Conservation (phyloP, 2,888 invertebrate species). For the Drepana falcataria region DNA sequence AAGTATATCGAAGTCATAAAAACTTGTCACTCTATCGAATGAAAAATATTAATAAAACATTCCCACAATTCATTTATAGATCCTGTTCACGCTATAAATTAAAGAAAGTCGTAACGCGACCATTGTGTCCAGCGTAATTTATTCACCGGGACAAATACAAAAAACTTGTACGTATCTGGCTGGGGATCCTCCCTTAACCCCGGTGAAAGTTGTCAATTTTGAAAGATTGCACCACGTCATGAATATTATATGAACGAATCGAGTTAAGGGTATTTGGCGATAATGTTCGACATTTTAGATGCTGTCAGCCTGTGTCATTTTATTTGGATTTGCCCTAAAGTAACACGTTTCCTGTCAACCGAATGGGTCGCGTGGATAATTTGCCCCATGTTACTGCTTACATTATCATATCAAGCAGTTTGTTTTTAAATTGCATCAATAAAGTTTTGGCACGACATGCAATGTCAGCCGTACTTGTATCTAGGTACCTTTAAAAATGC, state of each 20-base stretch:
- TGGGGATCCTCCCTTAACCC: constrained; percentile 44
- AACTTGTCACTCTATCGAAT: neutral
- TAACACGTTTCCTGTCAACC: constrained; percentile 70
- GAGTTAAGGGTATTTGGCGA: constrained; percentile 77
- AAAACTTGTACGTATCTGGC: constrained; percentile 63
- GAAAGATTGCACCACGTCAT: constrained; percentile 77
- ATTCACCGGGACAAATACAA: constrained; percentile 69
- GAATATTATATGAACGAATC: constrained; percentile 78
- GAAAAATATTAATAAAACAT: neutral
- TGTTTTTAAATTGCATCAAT: neutral
- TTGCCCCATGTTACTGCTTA: constrained; percentile 37
- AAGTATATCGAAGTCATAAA: neutral
- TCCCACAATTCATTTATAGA: constrained; percentile 22
- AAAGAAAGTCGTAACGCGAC: constrained; percentile 41
- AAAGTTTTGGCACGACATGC: neutral
- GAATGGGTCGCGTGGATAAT: constrained; percentile 52
- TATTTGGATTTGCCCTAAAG: constrained; percentile 74
- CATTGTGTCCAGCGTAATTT: constrained; percentile 64
- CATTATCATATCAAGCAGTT: constrained; percentile 20
- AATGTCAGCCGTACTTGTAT: neutral
- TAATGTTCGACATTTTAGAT: constrained; percentile 69
- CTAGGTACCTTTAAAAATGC: no score
- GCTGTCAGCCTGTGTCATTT: constrained; percentile 77
- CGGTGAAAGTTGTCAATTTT: constrained; percentile 76
- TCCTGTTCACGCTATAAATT: constrained; percentile 40